Evolutionary conservation across 2,113 vertebrate species (phyloP), one percentile per base, ranked within the genome.

Genomic region (Piprites chloris): DNA sequence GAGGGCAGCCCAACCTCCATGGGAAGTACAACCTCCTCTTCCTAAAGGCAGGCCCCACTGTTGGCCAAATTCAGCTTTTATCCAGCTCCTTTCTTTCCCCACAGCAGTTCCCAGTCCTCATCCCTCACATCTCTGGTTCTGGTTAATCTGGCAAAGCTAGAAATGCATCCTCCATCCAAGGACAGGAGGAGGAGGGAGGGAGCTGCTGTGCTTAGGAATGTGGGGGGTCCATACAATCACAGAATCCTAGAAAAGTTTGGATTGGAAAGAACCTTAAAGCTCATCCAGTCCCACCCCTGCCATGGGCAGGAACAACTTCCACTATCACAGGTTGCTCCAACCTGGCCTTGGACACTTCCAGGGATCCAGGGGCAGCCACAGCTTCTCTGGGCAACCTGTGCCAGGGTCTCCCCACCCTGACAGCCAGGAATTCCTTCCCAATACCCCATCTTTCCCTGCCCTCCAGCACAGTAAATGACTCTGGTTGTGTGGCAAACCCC

Each of bases 261-360:
- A 22, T 28, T 23, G 33, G 37, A 30, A 73, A 5, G 22, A 33
- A 44, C 14, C 14, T 37, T 12, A 12, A 58, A 73, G 9, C 0
- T 5, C 35, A 42, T 15, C 58, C 12, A 10, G 5, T 50, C 0
- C 50, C 11, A 73, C 4, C 9, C 17, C 21, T 65, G 30, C 17
- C 49, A 55, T 5, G 6, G 4, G 2, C 32, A 72, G 67, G 32
- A 8, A 58, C 52, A 67, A 9, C 20, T 75, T 2, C 13, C 62
- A 39, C 39, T 1, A 0, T 0, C 33, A 13, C 78, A 68, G 28
- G 9, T 0, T 0, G 53, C 52, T 53, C 69, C 37, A 75, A 0
- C 24, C n/a, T 53, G 39, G 39, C 14, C 11, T 47, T 61, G 62
- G 62, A 11, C 53, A 53, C n/a, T 61, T 2, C 24, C 53, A 75